Evolutionary conservation across 2,888 invertebrate species (phyloP).

Genomic region (Nomada ruficornis): DNA sequence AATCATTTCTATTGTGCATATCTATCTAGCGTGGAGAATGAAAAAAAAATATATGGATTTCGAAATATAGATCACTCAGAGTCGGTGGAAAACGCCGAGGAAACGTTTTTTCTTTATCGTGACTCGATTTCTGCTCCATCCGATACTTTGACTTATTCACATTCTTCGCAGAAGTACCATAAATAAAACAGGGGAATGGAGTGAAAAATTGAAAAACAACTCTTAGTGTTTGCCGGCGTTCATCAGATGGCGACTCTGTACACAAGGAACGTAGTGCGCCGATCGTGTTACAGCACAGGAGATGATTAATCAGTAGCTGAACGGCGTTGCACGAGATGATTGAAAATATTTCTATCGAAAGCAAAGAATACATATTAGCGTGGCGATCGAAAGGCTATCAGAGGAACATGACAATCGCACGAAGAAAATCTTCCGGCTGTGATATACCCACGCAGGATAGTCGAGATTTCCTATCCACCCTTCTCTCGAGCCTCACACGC

Average conservation of each 20-base stretch:
- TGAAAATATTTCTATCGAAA: too few species aligned
- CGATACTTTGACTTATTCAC: not conserved
- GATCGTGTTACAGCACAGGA: not conserved
- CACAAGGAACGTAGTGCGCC: conserved; percentile 60
- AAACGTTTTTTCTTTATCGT: not conserved
- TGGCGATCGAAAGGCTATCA: conserved; percentile 2
- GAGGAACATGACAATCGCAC: conserved; percentile 1
- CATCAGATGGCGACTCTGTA: conserved; percentile 76
- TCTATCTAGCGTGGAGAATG: not conserved
- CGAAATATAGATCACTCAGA: too few species aligned
- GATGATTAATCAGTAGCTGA: not conserved
- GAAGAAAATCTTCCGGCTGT: conserved; percentile 51
- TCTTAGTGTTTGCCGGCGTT: conserved; percentile 73
- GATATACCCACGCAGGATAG: conserved; percentile 54
- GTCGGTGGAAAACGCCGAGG: too few species aligned
- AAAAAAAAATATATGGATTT: not conserved
- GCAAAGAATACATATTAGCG: not conserved
- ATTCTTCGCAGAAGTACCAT: not conserved
- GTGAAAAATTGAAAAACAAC: conserved; percentile 37
- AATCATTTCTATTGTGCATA: not conserved
- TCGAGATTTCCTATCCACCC: conserved; percentile 55
- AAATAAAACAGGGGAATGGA: conserved; percentile 7
- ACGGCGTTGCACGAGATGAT: not conserved
- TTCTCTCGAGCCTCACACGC: conserved; percentile 43
- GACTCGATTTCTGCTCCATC: not conserved